Base-by-base conservation (phyloP, 2,113 vertebrate species). In the Vidua chalybeata region DNA sequence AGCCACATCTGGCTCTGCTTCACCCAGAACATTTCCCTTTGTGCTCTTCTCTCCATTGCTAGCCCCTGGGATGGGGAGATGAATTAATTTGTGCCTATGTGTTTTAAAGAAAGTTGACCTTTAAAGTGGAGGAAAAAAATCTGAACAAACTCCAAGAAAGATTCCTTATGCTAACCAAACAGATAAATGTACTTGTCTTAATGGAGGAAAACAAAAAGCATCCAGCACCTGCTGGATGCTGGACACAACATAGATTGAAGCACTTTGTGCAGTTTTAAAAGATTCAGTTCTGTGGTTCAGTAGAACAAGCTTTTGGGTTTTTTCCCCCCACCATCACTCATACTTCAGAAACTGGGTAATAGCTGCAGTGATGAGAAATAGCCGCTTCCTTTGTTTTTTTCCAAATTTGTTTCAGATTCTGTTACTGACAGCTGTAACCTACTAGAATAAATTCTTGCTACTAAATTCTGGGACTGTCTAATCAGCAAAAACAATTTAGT, bases 81-180 rank as follows among this genome's bases (percentile, higher is more conserved):
- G 61, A 77, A 89, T 73, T 94, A 92, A 84, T 88, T 88, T 87
- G 45, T 77, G 72, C 51, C 64, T 78, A 37, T 9, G 5, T 86
- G 14, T 49, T 93, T 94, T 88, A 90, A 84, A 83, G 76, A 49
- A 93, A 83, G 58, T 33, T 80, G 84, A 91, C 87, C 91, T 94
- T 93, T 94, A 76, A 85, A 87, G 51, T 74, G 45, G 18, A 66
- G 28, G 41, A 58, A 81, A 66, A 66, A 85, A 58, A 27, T 31
- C 39, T 64, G 21, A 69, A 74, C 0, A 5, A 69, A 54, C 33
- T 84, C 14, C 4, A 41, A 78, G 35, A 81, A 90, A 90, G 56
- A 75, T 52, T 85, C 54, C 51, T 88, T 92, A 46, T 54, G 68
- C 52, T 89, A 89, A 84, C 69, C 19, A 19, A 87, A 28, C 35